phyloP scores from a whole-genome alignment of 2,113 vertebrate species.

The Otocyon megalotis region DNA sequence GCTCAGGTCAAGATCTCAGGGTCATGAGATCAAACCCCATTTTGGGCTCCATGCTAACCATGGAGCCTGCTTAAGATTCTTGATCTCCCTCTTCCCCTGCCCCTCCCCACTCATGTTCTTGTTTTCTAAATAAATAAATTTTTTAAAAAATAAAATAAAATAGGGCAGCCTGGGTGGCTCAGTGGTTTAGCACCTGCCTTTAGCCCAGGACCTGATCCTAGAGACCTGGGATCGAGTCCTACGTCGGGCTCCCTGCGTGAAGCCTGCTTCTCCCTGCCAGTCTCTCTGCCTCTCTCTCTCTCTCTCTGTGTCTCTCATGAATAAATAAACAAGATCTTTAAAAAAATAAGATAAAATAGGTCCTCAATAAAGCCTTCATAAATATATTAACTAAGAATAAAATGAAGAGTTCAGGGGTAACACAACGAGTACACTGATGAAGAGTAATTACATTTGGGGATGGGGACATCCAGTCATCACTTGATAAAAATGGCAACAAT shows the following conservation, averaged over 20 bases:
- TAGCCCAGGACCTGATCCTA: too few relatives aligned
- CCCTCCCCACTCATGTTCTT: too few relatives aligned
- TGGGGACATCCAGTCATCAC: accelerated
- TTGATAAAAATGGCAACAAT: not conserved
- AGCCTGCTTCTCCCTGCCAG: not conserved
- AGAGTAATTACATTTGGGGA: not conserved
- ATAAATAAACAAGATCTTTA: not conserved
- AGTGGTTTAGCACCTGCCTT: too few relatives aligned
- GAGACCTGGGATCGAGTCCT: too few relatives aligned
- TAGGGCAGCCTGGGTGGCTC: too few relatives aligned
- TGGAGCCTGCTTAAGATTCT: too few relatives aligned
- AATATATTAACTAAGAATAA: not conserved
- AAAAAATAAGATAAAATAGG: not conserved
- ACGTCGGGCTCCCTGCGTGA: not conserved
- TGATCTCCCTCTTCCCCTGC: too few relatives aligned
- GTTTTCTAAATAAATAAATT: too few relatives aligned
- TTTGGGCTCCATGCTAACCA: too few relatives aligned
- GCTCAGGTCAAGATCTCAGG: not conserved
- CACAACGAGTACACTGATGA: accelerated
- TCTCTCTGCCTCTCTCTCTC: not conserved
- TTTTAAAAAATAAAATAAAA: too few relatives aligned
- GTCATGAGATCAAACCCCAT: not conserved
- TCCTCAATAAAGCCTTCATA: not conserved
- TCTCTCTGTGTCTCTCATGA: not conserved
- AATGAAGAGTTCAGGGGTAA: not conserved